Percentiles rank a stretch among this genome's conserved stretches.
These are phyloP conservation scores for Coptotermes formosanus DNA, from an alignment of 1,140 invertebrate species.

Conservation along the genomic window DNA sequence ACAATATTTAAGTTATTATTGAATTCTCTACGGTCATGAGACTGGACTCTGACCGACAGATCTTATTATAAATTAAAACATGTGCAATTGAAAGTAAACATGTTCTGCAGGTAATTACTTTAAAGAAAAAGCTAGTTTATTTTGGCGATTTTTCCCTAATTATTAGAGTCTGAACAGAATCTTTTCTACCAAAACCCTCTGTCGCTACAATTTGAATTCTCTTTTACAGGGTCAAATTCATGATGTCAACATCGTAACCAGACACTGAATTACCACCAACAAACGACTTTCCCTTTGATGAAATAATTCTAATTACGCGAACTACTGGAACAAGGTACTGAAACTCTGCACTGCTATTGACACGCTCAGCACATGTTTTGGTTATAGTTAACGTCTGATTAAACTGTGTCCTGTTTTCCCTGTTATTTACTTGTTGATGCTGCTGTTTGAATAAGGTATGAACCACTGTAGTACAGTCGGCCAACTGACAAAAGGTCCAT, in stretches of 20 bases:
- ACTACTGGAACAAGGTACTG: background rate
- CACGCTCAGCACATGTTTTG: too few species aligned
- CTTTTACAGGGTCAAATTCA: background rate
- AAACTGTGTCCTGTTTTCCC: background rate
- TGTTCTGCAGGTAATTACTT: too few species aligned
- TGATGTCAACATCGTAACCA: background rate
- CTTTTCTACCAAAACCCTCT: background rate
- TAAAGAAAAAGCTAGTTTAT: too few species aligned
- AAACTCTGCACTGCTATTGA: background rate
- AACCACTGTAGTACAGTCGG: background rate
- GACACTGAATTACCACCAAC: background rate
- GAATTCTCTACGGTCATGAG: too few species aligned
- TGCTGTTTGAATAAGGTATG: background rate
- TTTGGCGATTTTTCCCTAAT: too few species aligned
- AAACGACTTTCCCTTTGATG: background rate
- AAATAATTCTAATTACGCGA: background rate
- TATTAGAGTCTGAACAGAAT: background rate
- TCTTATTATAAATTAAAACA: too few species aligned
- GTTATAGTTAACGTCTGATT: constrained; percentile 6
- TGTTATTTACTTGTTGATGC: background rate
- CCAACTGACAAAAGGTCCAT: background rate
- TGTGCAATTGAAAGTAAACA: too few species aligned
- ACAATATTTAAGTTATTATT: too few species aligned
- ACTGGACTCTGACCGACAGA: too few species aligned
- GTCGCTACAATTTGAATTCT: background rate